Base-by-base conservation (phyloP, 1,140 invertebrate species). In the Plodia interpunctella region DNA sequence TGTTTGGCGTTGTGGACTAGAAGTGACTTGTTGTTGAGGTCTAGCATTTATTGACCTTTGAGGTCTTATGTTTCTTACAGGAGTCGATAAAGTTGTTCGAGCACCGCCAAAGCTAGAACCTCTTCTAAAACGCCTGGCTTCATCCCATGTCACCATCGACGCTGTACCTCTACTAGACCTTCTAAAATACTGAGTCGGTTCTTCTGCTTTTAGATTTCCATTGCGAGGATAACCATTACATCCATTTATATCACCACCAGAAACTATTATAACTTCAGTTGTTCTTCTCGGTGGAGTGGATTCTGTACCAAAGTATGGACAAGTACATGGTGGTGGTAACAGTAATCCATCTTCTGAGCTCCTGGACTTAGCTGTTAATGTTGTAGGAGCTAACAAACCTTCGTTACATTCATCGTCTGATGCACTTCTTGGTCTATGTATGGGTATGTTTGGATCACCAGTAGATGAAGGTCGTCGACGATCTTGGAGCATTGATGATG, bases 221-320 rank as follows among this genome's bases (percentile, higher is more conserved):
- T 86, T 86, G 10, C 82, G 68, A 32, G 86, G 70, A 61, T 74
- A 88, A 3, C 84, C 86, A 55, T 88, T 87, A 51, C 86, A 89
- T 0, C 72, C 78, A 56, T 85, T 84, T 5, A 87, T 85, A 20
- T 86, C 83, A 0, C 80, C 83, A 10, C 83, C 86, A 32, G 86
- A 78, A 2, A 88, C 84, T 13, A 88, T 88, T 13, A 88, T 83
- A 0, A 88, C 83, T 71, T 88, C 86, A 17, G 86, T 86, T 4
- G 79, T 80, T 30, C 80, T 63, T 65, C 85, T 74, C 0, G 88
- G 86, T 19, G 89, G 86, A 18, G 90, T 83, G 54, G 76, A 91
- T 57, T 91, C 90, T 62, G 94, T 91, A 0, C 94, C 94, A 70
- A 96, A 95, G 68, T 95, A 95, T 0, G 95, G 94, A 71, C 94